Conservation (phyloP, 2,113 vertebrate genomes). For the Galbula dea region DNA sequence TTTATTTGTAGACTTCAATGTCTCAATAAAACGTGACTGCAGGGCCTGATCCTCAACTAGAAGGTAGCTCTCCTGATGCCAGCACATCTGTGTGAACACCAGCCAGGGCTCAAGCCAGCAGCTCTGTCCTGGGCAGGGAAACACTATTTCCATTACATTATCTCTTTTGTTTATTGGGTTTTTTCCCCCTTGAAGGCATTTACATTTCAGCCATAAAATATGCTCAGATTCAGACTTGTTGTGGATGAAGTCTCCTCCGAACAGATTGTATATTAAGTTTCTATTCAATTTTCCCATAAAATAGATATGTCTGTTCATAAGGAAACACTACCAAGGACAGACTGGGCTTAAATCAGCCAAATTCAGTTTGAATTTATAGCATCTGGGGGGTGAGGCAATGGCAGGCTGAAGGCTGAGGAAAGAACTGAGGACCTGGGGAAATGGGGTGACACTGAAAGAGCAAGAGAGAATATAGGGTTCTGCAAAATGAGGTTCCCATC, state of each 20-base stretch:
- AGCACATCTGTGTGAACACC: neutral
- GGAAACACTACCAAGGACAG: neutral
- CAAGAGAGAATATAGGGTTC: neutral
- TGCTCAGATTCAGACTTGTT: neutral
- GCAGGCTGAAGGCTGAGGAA: neutral
- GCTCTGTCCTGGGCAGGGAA: neutral
- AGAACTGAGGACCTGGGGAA: neutral
- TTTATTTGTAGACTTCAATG: neutral
- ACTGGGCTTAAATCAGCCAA: neutral
- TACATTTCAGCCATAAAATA: constrained; percentile 4
- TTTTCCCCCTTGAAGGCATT: neutral
- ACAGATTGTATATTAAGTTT: neutral
- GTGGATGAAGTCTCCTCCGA: neutral
- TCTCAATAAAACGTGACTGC: neutral
- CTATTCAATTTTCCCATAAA: neutral
- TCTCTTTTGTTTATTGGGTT: neutral
- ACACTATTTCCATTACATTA: neutral
- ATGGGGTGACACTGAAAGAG: neutral
- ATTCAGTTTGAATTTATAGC: neutral
- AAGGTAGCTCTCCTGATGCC: neutral
- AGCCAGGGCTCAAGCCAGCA: neutral
- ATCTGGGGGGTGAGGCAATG: neutral
- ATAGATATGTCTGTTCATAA: neutral
- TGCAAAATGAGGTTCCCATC: neutral
- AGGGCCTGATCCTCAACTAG: neutral